A percentile compares a stretch with the other conserved stretches of the same genome.
Evolutionary conservation across 2,888 invertebrate species (phyloP).

Genomic region (Phaedon cochleariae): DNA sequence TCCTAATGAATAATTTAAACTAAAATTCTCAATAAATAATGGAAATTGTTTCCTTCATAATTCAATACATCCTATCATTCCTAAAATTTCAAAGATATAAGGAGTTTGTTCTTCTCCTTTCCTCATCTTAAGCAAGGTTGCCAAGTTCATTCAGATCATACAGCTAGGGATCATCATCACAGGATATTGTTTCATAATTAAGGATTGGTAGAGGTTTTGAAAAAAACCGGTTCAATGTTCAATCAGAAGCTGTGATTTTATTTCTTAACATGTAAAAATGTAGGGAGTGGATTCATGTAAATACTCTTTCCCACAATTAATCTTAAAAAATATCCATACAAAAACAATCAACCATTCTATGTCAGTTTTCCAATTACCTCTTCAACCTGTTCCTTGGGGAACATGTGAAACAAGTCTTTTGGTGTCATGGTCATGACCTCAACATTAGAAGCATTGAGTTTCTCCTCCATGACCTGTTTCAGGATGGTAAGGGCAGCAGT

Average conservation of each 20-base stretch:
- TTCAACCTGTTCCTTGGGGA: slow-evolving; percentile 88
- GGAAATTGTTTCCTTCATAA: too few relatives aligned
- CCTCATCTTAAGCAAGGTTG: too few relatives aligned
- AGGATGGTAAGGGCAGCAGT: slow-evolving; percentile 91
- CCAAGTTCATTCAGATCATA: too few relatives aligned
- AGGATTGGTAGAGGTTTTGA: slow-evolving; percentile 20
- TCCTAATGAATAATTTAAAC: too few relatives aligned
- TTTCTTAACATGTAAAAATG: slow-evolving; percentile 19
- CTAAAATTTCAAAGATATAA: too few relatives aligned
- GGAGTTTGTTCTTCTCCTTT: too few relatives aligned
- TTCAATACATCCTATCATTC: too few relatives aligned
- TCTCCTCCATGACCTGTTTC: slow-evolving; percentile 99
- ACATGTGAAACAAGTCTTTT: slow-evolving; percentile 86
- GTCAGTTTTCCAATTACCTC: slow-evolving; percentile 74
- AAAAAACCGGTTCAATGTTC: slow-evolving; percentile 20
- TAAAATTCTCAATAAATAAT: too few relatives aligned
- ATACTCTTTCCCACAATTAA: slow-evolving; percentile 18
- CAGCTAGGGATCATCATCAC: too few relatives aligned
- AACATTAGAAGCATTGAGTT: slow-evolving; percentile 94
- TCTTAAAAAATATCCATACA: neutral
- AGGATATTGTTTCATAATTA: too few relatives aligned
- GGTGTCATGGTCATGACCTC: slow-evolving; percentile 96
- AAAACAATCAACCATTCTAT: slow-evolving; percentile 33
- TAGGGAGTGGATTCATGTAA: slow-evolving; percentile 20
- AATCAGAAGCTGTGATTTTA: slow-evolving; percentile 19